Conservation (phyloP, 2,113 vertebrate genomes). For the Morone chrysops region DNA sequence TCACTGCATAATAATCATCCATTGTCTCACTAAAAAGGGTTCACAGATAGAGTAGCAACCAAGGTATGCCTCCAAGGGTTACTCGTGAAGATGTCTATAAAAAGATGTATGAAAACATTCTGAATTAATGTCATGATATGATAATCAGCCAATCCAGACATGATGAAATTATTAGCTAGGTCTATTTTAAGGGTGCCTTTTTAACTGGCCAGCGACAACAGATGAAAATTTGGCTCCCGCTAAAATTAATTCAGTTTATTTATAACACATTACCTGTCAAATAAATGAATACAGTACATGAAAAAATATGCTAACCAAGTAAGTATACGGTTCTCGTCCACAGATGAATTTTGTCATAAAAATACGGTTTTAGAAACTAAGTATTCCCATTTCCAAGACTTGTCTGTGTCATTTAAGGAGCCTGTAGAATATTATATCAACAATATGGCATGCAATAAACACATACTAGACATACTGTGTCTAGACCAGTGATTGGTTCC, state of each 20-base stretch:
- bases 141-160: neutral
- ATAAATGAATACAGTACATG: neutral
- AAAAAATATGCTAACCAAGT: neutral
- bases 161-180: conserved; percentile 1
- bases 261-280: neutral
- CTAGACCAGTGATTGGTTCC: neutral
- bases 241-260: neutral
- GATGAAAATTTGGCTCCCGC: neutral
- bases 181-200: neutral
- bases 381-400: neutral
- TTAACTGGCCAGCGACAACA: neutral
- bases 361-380: too few relatives aligned
- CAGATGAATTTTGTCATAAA: neutral
- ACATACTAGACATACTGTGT: neutral
- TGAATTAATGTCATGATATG: conserved; percentile 1
- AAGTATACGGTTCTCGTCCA: neutral
- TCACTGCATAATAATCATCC: neutral
- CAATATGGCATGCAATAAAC: neutral
- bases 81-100: neutral
- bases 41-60: neutral
- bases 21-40: neutral
- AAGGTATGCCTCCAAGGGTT: neutral
- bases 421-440: neutral
- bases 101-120: neutral
- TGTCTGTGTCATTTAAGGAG: neutral